Base-by-base conservation (phyloP, 2,113 vertebrate genomes). In the Rhinogobius similis region DNA sequence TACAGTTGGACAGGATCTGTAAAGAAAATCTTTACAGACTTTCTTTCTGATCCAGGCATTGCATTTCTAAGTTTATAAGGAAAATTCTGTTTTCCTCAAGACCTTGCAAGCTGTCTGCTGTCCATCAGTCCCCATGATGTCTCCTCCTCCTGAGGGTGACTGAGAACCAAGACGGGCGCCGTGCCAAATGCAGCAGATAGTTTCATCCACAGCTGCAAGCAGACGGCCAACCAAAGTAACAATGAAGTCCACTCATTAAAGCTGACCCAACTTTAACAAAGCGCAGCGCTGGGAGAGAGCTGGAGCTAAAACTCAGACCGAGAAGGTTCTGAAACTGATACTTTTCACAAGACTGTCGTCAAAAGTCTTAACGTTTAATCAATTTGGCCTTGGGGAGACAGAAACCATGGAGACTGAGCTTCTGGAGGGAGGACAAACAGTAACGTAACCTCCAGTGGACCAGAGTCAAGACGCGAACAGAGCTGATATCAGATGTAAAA, bases 131-230 rank as follows among this genome's bases (percentile, higher is more conserved):
- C 73, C 82, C 83, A 87, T 89, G 74, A 85, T 44, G 14, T 71
- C 67, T 73, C 72, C 78, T 79, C 61, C 74, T 69, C 72, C 75
- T 71, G 71, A 77, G 83, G 85, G 81, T 85, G 81, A 73, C 72
- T 50, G 76, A 76, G 72, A 85, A 72, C 65, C 58, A 76, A 70
- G 83, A 65, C 43, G 52, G 84, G 85, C 81, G 9, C 27, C 23
- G 18, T 79, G 90, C 90, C 90, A 91, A 91, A 85, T 82, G 81
- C 77, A 82, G 77, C 72, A 82, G 84, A 91, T 90, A 89, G 88
- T 85, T 90, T 87, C 77, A 84, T 86, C 86, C 88, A 93, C 91
- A 92, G 89, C 92, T 94, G 92, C 85, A 87, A 86, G 84, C 89
- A 90, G 87, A 72, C 86, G 73, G 87, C 77, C 32, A 65, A 27